These are phyloP conservation scores for Periophthalmodon schlosseri DNA, from an alignment of 2,113 vertebrate species.

Conservation along the genomic window DNA sequence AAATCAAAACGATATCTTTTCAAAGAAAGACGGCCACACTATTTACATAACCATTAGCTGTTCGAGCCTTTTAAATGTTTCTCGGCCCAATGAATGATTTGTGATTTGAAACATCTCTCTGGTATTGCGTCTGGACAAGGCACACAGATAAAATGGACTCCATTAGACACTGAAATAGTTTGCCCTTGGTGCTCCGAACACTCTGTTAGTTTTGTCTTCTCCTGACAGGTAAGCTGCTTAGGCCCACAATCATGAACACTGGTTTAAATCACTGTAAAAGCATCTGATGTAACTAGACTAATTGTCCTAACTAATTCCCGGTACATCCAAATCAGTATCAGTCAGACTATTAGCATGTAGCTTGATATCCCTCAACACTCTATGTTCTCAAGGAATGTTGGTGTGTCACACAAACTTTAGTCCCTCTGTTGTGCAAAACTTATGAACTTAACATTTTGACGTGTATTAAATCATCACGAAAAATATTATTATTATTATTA, in stretches of 20 bases:
- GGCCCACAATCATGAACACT: background rate
- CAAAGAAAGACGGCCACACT: constrained; percentile 44
- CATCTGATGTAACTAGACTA: background rate
- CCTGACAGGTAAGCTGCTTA: background rate
- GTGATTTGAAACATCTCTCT: constrained; percentile 56
- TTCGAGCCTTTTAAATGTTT: constrained; percentile 32
- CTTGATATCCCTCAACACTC: background rate
- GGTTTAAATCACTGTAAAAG: background rate
- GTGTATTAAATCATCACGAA: no score
- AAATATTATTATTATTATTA: no score
- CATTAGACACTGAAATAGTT: constrained; percentile 59
- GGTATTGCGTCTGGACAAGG: constrained; percentile 47
- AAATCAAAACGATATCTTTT: constrained; percentile 27
- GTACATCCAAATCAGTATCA: background rate
- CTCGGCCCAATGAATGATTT: constrained; percentile 38
- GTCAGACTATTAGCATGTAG: background rate
- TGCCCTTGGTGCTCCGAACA: constrained; percentile 23
- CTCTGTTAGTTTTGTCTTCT: constrained; percentile 3
- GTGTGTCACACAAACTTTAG: background rate
- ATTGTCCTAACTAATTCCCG: background rate
- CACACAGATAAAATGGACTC: constrained; percentile 44
- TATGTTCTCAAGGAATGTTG: background rate
- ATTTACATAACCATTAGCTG: constrained; percentile 42
- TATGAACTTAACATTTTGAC: no score
- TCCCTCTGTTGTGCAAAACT: background rate